phyloP scores from a whole-genome alignment of 2,113 vertebrate species.

The Xyrauchen texanus region DNA sequence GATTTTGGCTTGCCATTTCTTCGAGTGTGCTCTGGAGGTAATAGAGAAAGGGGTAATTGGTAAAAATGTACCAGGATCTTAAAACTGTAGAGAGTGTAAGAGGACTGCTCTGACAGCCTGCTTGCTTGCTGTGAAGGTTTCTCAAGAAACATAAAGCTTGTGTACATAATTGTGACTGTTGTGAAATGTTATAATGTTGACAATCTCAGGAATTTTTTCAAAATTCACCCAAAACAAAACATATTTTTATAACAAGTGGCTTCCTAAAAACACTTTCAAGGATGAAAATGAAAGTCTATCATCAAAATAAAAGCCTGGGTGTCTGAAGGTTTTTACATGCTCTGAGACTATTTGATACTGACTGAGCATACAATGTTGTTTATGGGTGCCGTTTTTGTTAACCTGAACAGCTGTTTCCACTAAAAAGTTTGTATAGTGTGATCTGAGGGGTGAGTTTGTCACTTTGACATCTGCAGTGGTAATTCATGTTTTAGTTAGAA shows the following conservation, averaged over 20 bases:
- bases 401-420: conserved; percentile 21
- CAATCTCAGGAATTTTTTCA: background rate
- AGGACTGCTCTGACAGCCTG: too few relatives aligned
- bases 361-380: background rate
- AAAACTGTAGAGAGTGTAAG: background rate
- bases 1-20: conserved; percentile 79
- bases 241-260: background rate
- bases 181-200: too few relatives aligned
- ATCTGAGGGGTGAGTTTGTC: conserved; percentile 19
- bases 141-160: too few relatives aligned
- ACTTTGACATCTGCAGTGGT: background rate
- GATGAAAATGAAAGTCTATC: background rate
- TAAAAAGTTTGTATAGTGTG: too few relatives aligned
- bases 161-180: too few relatives aligned
- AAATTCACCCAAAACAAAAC: background rate
- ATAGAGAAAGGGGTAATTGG: background rate
- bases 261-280: background rate
- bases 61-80: background rate
- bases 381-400: background rate
- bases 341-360: conserved; percentile 7
- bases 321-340: background rate
- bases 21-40: conserved; percentile 82
- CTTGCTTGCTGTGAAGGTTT: too few relatives aligned
- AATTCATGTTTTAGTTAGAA: conserved; percentile 1
- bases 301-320: background rate